These are phyloP conservation scores for Myotis yumanensis DNA, from an alignment of 2,113 vertebrate species.

Conservation along the genomic window DNA sequence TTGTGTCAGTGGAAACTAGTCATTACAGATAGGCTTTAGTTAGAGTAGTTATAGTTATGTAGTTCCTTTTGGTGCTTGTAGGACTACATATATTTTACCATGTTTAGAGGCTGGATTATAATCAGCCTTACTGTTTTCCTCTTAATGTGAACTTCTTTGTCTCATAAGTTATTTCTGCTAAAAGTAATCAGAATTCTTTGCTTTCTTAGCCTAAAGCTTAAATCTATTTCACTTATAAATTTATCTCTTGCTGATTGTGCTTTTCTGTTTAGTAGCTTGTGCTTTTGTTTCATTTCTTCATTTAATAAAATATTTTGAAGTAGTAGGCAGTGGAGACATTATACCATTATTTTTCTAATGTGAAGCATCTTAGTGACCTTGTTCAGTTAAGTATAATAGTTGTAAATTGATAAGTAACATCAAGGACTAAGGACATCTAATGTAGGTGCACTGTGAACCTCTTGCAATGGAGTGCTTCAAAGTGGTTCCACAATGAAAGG, in stretches of 20 bases:
- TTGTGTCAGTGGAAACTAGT: neutral
- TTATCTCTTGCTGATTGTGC: neutral
- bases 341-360: neutral
- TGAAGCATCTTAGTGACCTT: neutral
- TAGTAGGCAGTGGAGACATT: neutral
- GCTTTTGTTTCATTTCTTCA: slow-evolving; percentile 8
- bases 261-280: slow-evolving; percentile 7
- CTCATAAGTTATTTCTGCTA: neutral
- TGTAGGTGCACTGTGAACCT: neutral
- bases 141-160: neutral
- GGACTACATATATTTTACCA: neutral
- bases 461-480: neutral
- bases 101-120: neutral
- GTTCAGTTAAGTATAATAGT: slow-evolving; percentile 3
- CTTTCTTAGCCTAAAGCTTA: neutral
- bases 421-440: neutral
- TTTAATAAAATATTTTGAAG: slow-evolving; percentile 43
- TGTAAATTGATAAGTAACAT: neutral
- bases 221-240: neutral
- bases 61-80: neutral
- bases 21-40: neutral
- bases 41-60: neutral
- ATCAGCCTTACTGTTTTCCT: neutral
- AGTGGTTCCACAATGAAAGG: neutral
- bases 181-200: slow-evolving; percentile 4